phyloP scores from a whole-genome alignment of 1,140 invertebrate genomes.

The Mesaphorura yosii region DNA sequence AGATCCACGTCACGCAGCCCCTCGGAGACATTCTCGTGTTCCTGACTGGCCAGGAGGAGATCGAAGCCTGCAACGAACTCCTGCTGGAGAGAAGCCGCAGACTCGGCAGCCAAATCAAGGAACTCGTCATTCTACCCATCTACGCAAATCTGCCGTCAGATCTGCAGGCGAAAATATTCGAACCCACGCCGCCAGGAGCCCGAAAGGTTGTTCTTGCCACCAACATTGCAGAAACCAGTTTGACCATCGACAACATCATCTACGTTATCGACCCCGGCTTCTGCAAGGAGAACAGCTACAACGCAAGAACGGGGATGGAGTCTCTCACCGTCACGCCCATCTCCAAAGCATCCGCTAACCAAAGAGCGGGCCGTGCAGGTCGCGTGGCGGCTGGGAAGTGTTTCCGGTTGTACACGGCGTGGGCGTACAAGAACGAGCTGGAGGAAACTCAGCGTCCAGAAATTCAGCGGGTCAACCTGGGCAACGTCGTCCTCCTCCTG shows the following conservation, averaged over 20 bases:
- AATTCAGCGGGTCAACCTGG: slow-evolving; percentile 94
- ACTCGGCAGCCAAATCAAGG: slow-evolving; percentile 83
- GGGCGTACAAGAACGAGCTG: slow-evolving; percentile 94
- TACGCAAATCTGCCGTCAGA: slow-evolving; percentile 98
- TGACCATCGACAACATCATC: slow-evolving; percentile 98
- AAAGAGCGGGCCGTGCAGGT: slow-evolving; percentile 82
- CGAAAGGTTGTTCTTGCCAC: slow-evolving; percentile 92
- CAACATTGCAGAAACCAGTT: slow-evolving; percentile 97
- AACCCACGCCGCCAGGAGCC: slow-evolving; percentile 85
- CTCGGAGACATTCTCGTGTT: slow-evolving; percentile 93
- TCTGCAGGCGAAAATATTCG: slow-evolving; percentile 97
- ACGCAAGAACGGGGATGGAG: slow-evolving; percentile 96
- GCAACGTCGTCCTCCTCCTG: slow-evolving; percentile 91
- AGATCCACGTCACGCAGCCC: slow-evolving; percentile 95
- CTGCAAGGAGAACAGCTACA: slow-evolving; percentile 98
- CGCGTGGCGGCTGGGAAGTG: slow-evolving; percentile 92
- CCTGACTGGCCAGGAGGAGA: slow-evolving; percentile 85
- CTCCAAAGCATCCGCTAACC: slow-evolving; percentile 92
- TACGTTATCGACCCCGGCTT: slow-evolving; percentile 99
- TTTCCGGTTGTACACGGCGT: slow-evolving; percentile 91
- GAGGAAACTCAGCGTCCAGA: slow-evolving; percentile 97
- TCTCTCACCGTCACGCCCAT: slow-evolving; percentile 95
- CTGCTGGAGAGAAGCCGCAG: slow-evolving; percentile 76
- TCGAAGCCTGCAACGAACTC: slow-evolving; percentile 90
- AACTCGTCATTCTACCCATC: slow-evolving; percentile 88